These are phyloP conservation scores for Leptinotarsa tumamoca DNA, from an alignment of 2,888 invertebrate genomes.

Conservation along the genomic window DNA sequence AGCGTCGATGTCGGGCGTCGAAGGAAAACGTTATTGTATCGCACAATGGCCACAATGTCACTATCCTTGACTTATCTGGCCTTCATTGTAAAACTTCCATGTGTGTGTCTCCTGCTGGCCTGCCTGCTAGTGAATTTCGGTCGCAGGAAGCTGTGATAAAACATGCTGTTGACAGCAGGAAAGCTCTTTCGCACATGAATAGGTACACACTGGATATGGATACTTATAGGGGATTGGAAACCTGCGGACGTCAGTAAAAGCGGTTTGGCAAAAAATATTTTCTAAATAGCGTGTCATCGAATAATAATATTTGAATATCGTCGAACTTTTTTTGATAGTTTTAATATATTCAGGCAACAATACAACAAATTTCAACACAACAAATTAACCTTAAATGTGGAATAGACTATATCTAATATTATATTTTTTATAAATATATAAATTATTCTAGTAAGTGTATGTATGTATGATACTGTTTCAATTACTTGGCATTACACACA, in stretches of 20 bases:
- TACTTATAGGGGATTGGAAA: conserved; percentile 10
- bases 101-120: conserved; percentile 18
- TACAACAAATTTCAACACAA: neutral
- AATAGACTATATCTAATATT: too few species aligned
- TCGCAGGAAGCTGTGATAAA: conserved; percentile 30
- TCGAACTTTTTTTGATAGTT: neutral
- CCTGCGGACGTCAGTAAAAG: conserved; percentile 10
- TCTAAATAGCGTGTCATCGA: neutral
- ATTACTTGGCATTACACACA: too few species aligned
- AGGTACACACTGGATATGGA: conserved; percentile 20
- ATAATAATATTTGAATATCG: neutral
- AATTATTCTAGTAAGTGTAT: too few species aligned
- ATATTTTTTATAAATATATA: too few species aligned
- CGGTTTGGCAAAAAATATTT: conserved; percentile 6
- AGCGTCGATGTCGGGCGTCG: conserved; percentile 25
- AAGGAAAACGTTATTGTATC: conserved; percentile 22
- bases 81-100: conserved; percentile 28
- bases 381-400: too few species aligned
- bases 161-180: conserved; percentile 26
- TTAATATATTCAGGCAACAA: neutral
- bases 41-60: conserved; percentile 21
- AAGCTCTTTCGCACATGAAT: conserved; percentile 20
- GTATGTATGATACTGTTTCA: too few species aligned
- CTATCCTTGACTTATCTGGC: conserved; percentile 33
- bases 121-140: conserved; percentile 28